Conservation (phyloP, 2,113 vertebrate species). For the Sturnus vulgaris region DNA sequence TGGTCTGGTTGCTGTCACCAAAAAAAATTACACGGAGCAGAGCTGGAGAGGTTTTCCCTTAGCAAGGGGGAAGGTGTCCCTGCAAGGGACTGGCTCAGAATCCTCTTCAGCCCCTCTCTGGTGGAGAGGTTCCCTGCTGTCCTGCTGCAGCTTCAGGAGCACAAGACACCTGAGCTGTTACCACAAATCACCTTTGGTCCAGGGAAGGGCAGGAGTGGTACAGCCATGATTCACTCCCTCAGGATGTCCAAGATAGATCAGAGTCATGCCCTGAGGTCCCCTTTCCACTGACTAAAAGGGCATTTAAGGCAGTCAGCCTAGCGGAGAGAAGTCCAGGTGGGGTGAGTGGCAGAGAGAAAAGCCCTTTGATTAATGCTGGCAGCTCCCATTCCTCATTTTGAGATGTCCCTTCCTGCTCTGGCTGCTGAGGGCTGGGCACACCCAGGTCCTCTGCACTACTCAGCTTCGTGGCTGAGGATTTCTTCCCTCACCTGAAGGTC, state of each 20-base stretch:
- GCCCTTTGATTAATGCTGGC: neutral
- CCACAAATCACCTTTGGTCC: neutral
- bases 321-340: neutral
- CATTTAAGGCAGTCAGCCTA: neutral
- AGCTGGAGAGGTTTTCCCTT: neutral
- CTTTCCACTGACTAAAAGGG: neutral
- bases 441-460: neutral
- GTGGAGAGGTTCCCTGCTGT: neutral
- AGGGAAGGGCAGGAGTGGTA: neutral
- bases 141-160: neutral
- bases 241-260: neutral
- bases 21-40: neutral
- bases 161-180: neutral
- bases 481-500: neutral
- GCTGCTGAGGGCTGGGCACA: neutral
- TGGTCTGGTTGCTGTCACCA: neutral
- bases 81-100: neutral
- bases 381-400: neutral
- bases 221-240: neutral
- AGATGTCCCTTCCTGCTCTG: accelerated
- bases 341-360: neutral
- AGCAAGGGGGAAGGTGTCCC: neutral
- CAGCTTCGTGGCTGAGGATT: accelerated
- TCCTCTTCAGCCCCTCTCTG: accelerated
- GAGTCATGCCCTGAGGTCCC: neutral